Evolutionary conservation across 2,888 invertebrate species (phyloP).

Genomic region (Leucozona laternaria): DNA sequence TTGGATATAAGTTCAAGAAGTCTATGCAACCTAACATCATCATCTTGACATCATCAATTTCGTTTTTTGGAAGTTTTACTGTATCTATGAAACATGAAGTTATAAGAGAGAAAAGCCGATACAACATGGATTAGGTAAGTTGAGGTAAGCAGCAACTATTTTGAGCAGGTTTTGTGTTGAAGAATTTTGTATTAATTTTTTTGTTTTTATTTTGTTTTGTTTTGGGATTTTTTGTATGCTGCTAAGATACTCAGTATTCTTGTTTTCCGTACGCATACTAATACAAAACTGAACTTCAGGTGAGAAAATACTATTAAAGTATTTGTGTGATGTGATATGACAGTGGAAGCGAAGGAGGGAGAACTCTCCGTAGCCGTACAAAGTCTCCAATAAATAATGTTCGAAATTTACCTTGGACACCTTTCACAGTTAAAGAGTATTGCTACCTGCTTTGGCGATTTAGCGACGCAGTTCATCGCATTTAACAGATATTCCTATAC

Average conservation of each 20-base stretch:
- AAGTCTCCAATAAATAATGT: constrained; percentile 50
- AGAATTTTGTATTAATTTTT: constrained; percentile 15
- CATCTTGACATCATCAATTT: neutral
- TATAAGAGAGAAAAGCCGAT: constrained; percentile 42
- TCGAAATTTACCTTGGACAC: constrained; percentile 67
- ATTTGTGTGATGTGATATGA: constrained; percentile 24
- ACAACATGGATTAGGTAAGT: constrained; percentile 72
- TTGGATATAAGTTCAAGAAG: too few species aligned
- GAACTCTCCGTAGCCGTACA: constrained; percentile 52
- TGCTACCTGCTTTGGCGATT: constrained; percentile 44
- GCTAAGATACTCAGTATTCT: constrained; percentile 5
- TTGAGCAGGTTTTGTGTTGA: constrained; percentile 60
- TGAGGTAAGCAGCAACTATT: constrained; percentile 62
- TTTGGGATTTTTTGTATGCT: constrained; percentile 47
- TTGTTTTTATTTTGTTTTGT: constrained; percentile 36
- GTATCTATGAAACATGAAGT: constrained; percentile 14
- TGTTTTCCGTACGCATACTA: neutral
- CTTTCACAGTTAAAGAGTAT: constrained; percentile 24
- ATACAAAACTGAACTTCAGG: constrained; percentile 41
- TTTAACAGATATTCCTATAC: constrained; percentile 8
- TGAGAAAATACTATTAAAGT: constrained; percentile 40
- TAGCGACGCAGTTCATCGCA: constrained; percentile 56
- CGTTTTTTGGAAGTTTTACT: neutral
- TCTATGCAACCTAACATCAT: neutral
- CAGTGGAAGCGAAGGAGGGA: neutral